Evolutionary conservation across 2,888 invertebrate species (phyloP).

Genomic region (Cacoxenus indagator): DNA sequence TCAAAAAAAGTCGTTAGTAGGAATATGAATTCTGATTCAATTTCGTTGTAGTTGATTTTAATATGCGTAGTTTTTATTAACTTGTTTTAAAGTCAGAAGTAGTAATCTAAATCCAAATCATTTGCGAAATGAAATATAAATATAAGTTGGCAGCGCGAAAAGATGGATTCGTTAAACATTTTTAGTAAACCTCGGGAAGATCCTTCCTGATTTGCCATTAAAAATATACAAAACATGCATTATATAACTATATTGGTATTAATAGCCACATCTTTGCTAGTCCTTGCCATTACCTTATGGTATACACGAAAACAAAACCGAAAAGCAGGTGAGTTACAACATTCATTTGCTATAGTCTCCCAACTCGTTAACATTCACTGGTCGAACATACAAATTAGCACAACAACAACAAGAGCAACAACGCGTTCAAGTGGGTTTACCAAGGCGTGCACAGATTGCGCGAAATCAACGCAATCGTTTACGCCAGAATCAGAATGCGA

Average conservation of each 20-base stretch:
- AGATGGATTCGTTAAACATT: no score
- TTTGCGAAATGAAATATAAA: no score
- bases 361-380: background rate
- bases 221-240: no score
- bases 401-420: slow-evolving; percentile 50
- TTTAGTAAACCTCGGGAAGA: no score
- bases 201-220: no score
- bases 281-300: slow-evolving; percentile 68
- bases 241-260: slow-evolving; percentile 71
- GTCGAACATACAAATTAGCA: slow-evolving; percentile 48
- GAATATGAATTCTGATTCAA: no score
- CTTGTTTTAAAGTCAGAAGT: no score
- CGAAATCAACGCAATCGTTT: slow-evolving; percentile 76
- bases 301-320: slow-evolving; percentile 62
- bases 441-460: slow-evolving; percentile 80
- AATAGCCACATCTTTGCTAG: slow-evolving; percentile 69
- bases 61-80: no score
- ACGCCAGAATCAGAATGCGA: slow-evolving; percentile 68
- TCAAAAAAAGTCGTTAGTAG: no score
- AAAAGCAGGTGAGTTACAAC: slow-evolving; percentile 40
- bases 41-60: no score
- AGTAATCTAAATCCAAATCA: no score
- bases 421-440: slow-evolving; percentile 73
- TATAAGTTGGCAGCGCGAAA: slow-evolving; percentile 19
- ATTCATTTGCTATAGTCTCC: background rate